Base-by-base conservation (phyloP, 2,888 invertebrate genomes). In the Aromia moschata region DNA sequence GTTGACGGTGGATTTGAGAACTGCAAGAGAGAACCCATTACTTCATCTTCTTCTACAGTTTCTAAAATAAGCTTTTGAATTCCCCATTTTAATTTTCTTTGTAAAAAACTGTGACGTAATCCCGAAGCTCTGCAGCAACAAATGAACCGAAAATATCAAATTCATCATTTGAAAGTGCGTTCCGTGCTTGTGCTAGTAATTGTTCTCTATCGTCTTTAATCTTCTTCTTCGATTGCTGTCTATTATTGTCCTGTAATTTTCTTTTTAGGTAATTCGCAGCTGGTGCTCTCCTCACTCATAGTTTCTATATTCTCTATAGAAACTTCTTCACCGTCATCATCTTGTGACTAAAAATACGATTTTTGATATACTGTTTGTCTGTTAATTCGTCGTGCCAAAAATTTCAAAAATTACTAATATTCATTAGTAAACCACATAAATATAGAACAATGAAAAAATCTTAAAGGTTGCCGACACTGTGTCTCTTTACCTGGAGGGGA, bases 31-130 rank as follows among this genome's bases (percentile, higher is more conserved):
- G 52, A 51, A 40, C 4, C 15, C 40, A 37, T 44, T 51, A 43
- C 52, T 51, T 51, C 52, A 51, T 51, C 40, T 51, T 51, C 52
- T 51, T 44, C 52, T 44, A 12, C 10, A 51, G 41, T 51, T 51
- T 51, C 40, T 40, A 2, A 51, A 12, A 51, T 46, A 51, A 46
- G 52, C 38, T 47, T 40, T 47, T 47, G 38, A 47, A 47, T 47
- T 47, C 37, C 47, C 36, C 47, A 10, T 37, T 47, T 47, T 31
- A 47, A 37, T 47, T 47, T 47, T 47, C 15, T 36, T 36, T 47
- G 20, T 17, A 17, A 40, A 2, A 5, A 12, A 30, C 14, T n/a
- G 43, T 17, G 16, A 14, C 43, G 16, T 43, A 43, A 5, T 43
- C 25, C 25, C 43, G 7, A 2, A 43, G 43, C 12, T 43, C 43